A percentile compares a stretch with the other conserved stretches of the same genome.
Evolutionary conservation across 2,113 vertebrate genomes (phyloP).

Genomic region (Mellivora capensis): DNA sequence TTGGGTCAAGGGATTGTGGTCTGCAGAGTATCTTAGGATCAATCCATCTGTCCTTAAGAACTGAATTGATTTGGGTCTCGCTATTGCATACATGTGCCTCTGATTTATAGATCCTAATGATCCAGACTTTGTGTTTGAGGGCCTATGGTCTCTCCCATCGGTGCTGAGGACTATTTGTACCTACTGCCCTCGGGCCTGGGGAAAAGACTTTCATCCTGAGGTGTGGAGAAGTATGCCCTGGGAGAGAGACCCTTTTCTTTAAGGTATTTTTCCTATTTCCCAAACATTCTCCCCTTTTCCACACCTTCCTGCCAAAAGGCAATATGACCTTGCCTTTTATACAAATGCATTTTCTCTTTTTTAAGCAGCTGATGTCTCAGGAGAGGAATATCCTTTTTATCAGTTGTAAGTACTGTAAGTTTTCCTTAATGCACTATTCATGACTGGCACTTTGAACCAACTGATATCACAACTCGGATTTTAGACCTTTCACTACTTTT

Average conservation of each 20-base stretch:
- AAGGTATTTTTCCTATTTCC: not conserved
- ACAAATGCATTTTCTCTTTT: not conserved
- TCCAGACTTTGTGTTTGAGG: not conserved
- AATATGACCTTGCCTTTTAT: not conserved
- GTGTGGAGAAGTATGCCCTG: not conserved
- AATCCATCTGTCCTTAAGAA: not conserved
- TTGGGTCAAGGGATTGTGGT: not conserved
- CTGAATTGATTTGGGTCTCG: not conserved
- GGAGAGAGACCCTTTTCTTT: not conserved
- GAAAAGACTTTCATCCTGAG: not conserved
- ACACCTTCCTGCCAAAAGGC: not conserved
- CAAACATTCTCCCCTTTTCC: not conserved
- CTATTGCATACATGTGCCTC: accelerated
- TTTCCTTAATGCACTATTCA: not conserved
- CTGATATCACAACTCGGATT: not conserved
- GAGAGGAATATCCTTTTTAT: not conserved
- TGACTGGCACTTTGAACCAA: not conserved
- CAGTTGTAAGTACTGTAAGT: not conserved
- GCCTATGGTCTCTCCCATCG: accelerated
- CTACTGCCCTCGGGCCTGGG: accelerated
- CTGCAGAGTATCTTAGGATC: not conserved
- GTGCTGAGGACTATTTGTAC: not conserved
- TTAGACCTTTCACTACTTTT: not conserved
- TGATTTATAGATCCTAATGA: not conserved
- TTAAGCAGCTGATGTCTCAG: not conserved